Evolutionary conservation across 2,888 invertebrate genomes (phyloP).

Genomic region (Therioaphis trifolii): DNA sequence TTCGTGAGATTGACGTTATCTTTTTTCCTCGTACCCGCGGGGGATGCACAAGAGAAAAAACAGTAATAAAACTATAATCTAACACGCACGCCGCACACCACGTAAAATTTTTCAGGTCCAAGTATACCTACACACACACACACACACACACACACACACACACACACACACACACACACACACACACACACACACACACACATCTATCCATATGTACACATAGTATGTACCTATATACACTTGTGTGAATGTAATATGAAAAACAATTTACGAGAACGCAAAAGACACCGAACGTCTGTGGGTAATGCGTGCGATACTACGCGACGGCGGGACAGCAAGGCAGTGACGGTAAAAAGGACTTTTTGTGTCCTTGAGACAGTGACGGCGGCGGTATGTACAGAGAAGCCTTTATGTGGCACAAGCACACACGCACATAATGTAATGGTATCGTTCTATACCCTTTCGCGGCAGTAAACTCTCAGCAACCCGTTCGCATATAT

Average conservation of each 20-base stretch:
- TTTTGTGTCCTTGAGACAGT: neutral
- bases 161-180: no score
- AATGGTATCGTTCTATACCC: neutral
- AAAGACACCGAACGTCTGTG: neutral
- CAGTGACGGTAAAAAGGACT: no score
- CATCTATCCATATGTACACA: no score
- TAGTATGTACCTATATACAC: no score
- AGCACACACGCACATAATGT: neutral
- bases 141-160: neutral
- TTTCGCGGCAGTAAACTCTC: neutral
- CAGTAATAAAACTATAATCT: neutral
- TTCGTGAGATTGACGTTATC: neutral
- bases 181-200: no score
- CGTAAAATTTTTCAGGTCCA: neutral
- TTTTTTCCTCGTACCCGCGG: neutral
- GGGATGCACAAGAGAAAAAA: neutral
- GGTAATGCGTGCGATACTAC: neutral
- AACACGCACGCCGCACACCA: no score
- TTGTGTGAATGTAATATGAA: neutral
- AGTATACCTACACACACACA: neutral
- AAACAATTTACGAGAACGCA: neutral
- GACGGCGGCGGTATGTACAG: neutral
- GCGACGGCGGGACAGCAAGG: neutral
- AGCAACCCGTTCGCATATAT: no score
- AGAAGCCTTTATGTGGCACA: constrained; percentile 2